Percentiles rank a stretch among this genome's conserved stretches.
Conservation (phyloP, 2,797 vertebrate genomes). For the Gymnoscopelus microlampas region DNA sequence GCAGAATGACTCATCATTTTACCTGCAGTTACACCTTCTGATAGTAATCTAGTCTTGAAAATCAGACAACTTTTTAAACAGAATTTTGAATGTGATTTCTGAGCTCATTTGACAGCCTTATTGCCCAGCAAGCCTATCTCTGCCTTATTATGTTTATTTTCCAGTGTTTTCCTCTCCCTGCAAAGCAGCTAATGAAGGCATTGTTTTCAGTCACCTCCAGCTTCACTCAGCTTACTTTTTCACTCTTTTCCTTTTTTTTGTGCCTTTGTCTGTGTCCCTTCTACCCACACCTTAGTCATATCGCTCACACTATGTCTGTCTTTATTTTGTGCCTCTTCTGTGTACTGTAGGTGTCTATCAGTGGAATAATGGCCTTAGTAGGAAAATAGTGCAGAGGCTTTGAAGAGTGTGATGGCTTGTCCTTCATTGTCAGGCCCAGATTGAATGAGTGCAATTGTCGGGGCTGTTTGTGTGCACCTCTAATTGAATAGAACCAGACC, state of each 20-base stretch:
- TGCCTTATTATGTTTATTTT: conserved; percentile 34
- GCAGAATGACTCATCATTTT: no score
- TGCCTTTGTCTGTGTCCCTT: conserved; percentile 1
- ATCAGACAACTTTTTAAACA: no score
- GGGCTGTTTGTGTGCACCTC: conserved; percentile 61
- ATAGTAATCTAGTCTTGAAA: no score
- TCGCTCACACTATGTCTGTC: conserved; percentile 22
- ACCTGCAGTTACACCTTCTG: no score
- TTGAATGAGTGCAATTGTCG: conserved; percentile 58
- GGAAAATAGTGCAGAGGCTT: conserved; percentile 51
- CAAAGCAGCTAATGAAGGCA: conserved; percentile 36
- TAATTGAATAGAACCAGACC: conserved; percentile 71
- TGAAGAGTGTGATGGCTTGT: conserved; percentile 44
- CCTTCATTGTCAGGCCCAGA: conserved; percentile 47
- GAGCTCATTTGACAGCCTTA: no score
- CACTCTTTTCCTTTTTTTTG: conserved; percentile 19
- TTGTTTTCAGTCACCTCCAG: conserved; percentile 24
- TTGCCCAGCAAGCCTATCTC: not conserved
- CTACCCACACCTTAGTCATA: conserved; percentile 12
- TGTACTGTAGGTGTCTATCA: conserved; percentile 58
- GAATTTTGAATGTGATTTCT: no score
- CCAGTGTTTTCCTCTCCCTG: conserved; percentile 22
- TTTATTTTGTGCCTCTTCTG: conserved; percentile 41
- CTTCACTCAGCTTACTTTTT: not conserved
- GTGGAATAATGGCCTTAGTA: conserved; percentile 51